phyloP scores from a whole-genome alignment of 2,113 vertebrate species.

The Paedocypris sp. region DNA sequence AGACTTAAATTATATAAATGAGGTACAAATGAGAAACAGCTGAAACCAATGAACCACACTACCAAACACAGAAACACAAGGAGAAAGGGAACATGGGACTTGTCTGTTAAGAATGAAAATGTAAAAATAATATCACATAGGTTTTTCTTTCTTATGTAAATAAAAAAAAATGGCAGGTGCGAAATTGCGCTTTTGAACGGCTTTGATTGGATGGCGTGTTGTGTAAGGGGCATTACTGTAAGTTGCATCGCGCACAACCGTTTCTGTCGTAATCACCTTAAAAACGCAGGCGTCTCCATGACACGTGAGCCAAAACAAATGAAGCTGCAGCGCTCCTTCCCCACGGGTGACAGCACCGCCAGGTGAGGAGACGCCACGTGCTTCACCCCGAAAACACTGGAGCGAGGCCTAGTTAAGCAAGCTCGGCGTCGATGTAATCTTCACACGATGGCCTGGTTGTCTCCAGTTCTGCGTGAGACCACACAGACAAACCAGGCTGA shows the following conservation, averaged over 20 bases:
- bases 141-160: no score
- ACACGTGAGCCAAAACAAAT: background rate
- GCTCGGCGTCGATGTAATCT: slow-evolving; percentile 55
- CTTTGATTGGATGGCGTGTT: no score
- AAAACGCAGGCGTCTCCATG: background rate
- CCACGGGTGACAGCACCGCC: slow-evolving; percentile 29
- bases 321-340: background rate
- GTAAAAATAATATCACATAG: no score
- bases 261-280: background rate
- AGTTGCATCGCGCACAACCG: background rate
- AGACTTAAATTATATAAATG: no score
- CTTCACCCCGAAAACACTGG: slow-evolving; percentile 51
- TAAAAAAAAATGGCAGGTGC: no score
- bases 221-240: no score
- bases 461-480: slow-evolving; percentile 20
- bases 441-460: slow-evolving; percentile 23
- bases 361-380: slow-evolving; percentile 41
- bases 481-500: slow-evolving; percentile 33
- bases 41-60: no score
- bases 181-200: no score
- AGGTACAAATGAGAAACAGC: no score
- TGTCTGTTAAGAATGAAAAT: no score
- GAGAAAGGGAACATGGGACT: no score
- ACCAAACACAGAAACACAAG: no score
- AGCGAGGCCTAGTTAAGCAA: slow-evolving; percentile 52